Base-by-base conservation (phyloP, 2,888 invertebrate genomes). In the Ornithoptera priamus region DNA sequence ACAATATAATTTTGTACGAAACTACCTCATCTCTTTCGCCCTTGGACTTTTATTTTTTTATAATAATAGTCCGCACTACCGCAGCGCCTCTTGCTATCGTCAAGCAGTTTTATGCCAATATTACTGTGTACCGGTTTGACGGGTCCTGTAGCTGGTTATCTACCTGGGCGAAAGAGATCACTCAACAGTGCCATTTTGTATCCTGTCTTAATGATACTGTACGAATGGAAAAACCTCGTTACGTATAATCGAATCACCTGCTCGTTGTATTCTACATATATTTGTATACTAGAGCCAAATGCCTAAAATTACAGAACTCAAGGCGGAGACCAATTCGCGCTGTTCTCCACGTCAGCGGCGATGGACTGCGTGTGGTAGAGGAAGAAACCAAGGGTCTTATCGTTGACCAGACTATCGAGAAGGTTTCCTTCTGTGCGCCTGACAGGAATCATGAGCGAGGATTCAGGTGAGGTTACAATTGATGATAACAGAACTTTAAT, bases 401-500 rank as follows among this genome's bases (percentile, higher is more conserved):
- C 76, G 99, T 99, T 56, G 99, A 99, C 90, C 99, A 99, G 93
- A 99, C 99, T 36, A 99, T 99, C 73, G 99, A 99, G 90, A 99
- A 99, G 90, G 99, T 99, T 5, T 99, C 99, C n/a, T 99, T 99
- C 90, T 99, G 99, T 91, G 99, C 99, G 10, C 99, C 99, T 1
- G 99, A 99, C 89, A 95, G 99, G 72, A 98, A 98, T 87, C 98
- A 99, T 83, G 99, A 99, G 81, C 96, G 98, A 75, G 99, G 99
- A 24, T 99, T 99, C 77, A 93, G 93, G 93, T 93, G 76, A 72
- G 75, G n/a, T 72, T 56, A n/a, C 18, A 24, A 18, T 18, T 15
- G 50, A 50, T 18, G 50, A 15, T 1, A 39, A 39, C 39, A 39
- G 39, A 10, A 39, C 39, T 39, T 7, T 10, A 39, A 39, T 7